Evolutionary conservation across 2,888 invertebrate species (phyloP).

Genomic region (Cephus pulcher): DNA sequence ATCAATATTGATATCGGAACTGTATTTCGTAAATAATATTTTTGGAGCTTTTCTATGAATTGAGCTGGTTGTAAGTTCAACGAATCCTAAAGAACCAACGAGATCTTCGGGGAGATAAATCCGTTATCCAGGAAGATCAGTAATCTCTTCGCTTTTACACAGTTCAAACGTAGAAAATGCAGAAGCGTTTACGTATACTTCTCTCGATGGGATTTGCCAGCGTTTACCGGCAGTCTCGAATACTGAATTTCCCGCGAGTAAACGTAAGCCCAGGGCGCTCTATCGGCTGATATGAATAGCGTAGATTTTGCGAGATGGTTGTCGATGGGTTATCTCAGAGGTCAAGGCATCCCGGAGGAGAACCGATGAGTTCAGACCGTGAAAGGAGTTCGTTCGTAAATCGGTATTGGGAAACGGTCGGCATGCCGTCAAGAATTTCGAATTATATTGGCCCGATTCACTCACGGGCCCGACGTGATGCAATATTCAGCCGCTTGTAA

Average conservation of each 20-base stretch:
- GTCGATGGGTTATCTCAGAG: background rate
- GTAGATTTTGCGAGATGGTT: background rate
- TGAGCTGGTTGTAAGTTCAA: background rate
- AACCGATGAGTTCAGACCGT: background rate
- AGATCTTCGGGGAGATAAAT: background rate
- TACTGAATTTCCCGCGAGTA: background rate
- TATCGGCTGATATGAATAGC: background rate
- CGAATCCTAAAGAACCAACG: background rate
- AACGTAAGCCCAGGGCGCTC: background rate
- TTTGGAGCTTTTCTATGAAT: background rate
- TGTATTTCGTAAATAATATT: background rate
- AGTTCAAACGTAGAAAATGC: background rate
- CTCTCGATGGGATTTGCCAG: background rate
- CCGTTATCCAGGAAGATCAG: background rate
- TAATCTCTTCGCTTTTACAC: background rate
- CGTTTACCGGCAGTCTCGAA: background rate
- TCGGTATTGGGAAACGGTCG: background rate
- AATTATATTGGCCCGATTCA: background rate
- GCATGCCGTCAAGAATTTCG: background rate
- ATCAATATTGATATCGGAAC: background rate
- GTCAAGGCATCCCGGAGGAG: background rate
- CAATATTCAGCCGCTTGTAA: slow-evolving; percentile 4
- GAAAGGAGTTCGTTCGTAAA: background rate
- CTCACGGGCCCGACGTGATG: slow-evolving; percentile 7
- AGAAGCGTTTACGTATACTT: background rate